These are phyloP conservation scores for Geococcyx californianus DNA, from an alignment of 2,113 vertebrate genomes.

Conservation along the genomic window DNA sequence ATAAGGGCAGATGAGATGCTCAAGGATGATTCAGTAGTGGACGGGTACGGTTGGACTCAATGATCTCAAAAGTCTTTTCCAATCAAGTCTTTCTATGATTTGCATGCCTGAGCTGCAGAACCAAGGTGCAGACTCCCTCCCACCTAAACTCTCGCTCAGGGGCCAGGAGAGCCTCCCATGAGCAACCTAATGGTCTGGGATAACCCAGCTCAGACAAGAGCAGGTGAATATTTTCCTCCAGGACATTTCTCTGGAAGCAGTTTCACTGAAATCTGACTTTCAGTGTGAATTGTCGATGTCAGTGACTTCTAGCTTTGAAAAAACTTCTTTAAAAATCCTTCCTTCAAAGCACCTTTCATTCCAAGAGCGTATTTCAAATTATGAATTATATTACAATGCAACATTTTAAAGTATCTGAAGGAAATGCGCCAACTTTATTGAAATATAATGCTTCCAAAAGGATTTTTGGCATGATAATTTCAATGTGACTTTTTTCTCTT, in stretches of 20 bases:
- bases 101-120: not conserved
- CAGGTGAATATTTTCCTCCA: not conserved
- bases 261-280: not conserved
- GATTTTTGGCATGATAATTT: not conserved
- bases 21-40: too few relatives aligned
- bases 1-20: too few relatives aligned
- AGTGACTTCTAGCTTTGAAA: not conserved
- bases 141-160: not conserved
- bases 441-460: not conserved
- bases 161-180: accelerated
- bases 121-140: not conserved
- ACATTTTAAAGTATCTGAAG: not conserved
- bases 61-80: too few relatives aligned
- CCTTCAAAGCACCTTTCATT: not conserved
- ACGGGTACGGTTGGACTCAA: too few relatives aligned
- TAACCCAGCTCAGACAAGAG: not conserved
- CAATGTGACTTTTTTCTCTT: not conserved
- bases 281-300: not conserved
- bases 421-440: not conserved
- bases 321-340: not conserved
- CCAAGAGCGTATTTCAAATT: not conserved
- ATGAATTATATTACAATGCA: not conserved
- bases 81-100: too few relatives aligned
- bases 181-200: not conserved
- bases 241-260: not conserved